Evolutionary conservation across 2,113 vertebrate genomes (phyloP), one percentile per base, ranked within the genome.

Genomic region (Pontoporia blainvillei): DNA sequence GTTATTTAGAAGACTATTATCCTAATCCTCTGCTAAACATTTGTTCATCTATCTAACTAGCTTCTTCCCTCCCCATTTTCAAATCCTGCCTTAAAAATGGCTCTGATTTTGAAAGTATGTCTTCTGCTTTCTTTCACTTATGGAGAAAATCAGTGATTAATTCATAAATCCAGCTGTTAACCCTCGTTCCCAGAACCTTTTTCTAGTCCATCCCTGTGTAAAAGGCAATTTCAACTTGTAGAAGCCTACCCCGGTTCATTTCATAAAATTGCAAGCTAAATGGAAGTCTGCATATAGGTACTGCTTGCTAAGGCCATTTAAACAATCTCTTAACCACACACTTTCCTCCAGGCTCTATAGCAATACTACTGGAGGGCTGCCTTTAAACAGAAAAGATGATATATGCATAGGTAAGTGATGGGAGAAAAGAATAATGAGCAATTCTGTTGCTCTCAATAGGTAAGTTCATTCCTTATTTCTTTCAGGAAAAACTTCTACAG

Each of bases 31-130:
- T 83, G 27, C 31, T 94, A 93, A 96, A 81, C 18, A 5, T 71
- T 25, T 84, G 18, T 87, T n/a, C 46, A 67, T 54, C 15, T 86
- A 36, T 69, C 29, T 93, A 90, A 76, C 14, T n/a, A n/a, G 39
- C 8, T 62, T 78, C n/a, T 52, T 94, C 27, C 31, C 25, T 82
- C 13, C 7, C 2, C 11, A 6, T 66, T 94, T 96, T 82, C 54
- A 97, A 96, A 95, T 91, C 11, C 17, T 95, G 46, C n/a, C 36
- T 92, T 66, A 64, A 96, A 96, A 91, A 85, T 87, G 5, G 75
- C 41, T 71, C n/a, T 86, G 71, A 86, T 59, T 93, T 71, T 93
- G 17, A 86, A 96, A 78, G 5, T 59, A 86, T 64, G 44, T 34
- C 23, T 14, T 90, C 39, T 5, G 71, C 12, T 95, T 82, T 72